Evolutionary conservation across 2,888 invertebrate genomes (phyloP).

Genomic region (Nomada hirtipes): DNA sequence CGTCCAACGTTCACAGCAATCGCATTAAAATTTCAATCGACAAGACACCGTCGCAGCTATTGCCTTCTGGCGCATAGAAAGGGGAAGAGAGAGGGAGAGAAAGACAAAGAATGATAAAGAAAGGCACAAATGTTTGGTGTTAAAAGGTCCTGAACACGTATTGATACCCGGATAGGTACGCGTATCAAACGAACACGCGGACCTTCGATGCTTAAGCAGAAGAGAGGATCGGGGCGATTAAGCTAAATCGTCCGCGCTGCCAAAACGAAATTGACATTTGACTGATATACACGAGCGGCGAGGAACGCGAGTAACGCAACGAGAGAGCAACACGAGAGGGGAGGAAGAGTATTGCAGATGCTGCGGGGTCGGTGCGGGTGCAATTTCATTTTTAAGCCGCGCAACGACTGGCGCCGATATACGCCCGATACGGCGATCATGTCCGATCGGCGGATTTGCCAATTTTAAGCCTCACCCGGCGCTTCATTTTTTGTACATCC

Average conservation of each 20-base stretch:
- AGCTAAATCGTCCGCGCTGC: constrained; percentile 70
- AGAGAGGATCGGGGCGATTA: constrained; percentile 73
- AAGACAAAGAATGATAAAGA: too few species aligned
- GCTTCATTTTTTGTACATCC: constrained; percentile 67
- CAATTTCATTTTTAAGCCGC: constrained; percentile 80
- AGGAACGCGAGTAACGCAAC: constrained; percentile 25
- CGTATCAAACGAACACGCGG: constrained; percentile 61
- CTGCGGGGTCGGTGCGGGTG: constrained; percentile 63
- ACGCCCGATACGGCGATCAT: constrained; percentile 80
- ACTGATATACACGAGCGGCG: constrained; percentile 55
- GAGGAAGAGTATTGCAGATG: constrained; percentile 36
- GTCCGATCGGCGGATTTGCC: constrained; percentile 83
- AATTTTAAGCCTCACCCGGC: constrained; percentile 82
- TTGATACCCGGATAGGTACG: constrained; percentile 38
- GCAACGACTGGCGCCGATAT: constrained; percentile 73
- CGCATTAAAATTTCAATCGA: neutral
- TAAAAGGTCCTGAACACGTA: constrained; percentile 42
- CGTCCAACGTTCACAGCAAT: neutral
- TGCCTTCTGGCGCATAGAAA: too few species aligned
- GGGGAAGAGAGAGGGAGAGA: neutral
- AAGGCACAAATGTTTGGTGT: constrained; percentile 12
- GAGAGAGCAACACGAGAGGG: neutral
- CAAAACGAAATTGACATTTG: constrained; percentile 78
- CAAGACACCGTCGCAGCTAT: neutral
- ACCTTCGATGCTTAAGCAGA: constrained; percentile 67